Evolutionary conservation across 2,797 vertebrate species (phyloP), one percentile per base, ranked within the genome.

Genomic region (Pogoniulus pusillus): DNA sequence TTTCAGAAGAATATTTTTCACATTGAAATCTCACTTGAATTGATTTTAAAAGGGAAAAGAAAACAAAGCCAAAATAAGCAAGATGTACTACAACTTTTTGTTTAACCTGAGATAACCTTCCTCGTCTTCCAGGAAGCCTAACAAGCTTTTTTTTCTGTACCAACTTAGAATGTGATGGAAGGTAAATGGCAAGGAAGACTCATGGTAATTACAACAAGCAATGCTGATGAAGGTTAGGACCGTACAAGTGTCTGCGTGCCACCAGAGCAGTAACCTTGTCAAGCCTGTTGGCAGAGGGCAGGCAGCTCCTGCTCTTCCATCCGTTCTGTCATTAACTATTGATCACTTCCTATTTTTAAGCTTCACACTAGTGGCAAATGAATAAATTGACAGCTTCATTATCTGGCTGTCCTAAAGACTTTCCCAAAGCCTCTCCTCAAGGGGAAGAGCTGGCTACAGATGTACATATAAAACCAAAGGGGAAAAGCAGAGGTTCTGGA

Each of bases 331-430:
- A 76, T 93, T 93, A 95, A 63, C 92, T 93, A 91, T 94, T 81
- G 93, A 96, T 97, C 93, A 78, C 88, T 96, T 94, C 88, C 84
- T 83, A 91, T 96, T 96, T 96, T 93, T 95, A 93, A 84, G 66
- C 89, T 93, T 85, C 81, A 47, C 66, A 73, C 77, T 84, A 91
- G 87, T 84, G 69, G 93, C 53, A 84, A 88, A 93, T 66, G 74
- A 81, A 82, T 93, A 92, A 85, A 96, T 80, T 93, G 94, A 97
- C 92, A 91, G 59, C 89, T 95, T 96, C 91, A 94, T 96, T 96
- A 95, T 87, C 73, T 75, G 78, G 22, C 77, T 83, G 58, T 54
- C 69, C 78, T 63, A 60, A 62, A 87, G 74, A 63, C 53, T 76
- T 70, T 82, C 78, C 68, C 45, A 60, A 87, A 66, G 77, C n/a